Conservation (phyloP, 2,113 vertebrate species). For the Mus musculus region GRCm39 chr10:19375001-19375500, state of each 20-base stretch:
- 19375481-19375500: neutral
- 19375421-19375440: no score
- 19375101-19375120: no score
- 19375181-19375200: neutral
- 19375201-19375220: neutral
- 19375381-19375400: neutral
- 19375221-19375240: neutral
- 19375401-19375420: neutral
- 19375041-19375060: no score
- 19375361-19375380: neutral
- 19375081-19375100: no score
- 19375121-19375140: no score
- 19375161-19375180: neutral
- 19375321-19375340: neutral
- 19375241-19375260: neutral
- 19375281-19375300: neutral
- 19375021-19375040: no score
- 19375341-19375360: neutral
- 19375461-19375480: neutral
- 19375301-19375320: neutral
- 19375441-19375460: neutral
- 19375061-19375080: no score
- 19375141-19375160: no score
- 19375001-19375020: no score
- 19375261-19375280: neutral